Conservation (phyloP, 2,888 invertebrate species). For the Melanotus villosus region DNA sequence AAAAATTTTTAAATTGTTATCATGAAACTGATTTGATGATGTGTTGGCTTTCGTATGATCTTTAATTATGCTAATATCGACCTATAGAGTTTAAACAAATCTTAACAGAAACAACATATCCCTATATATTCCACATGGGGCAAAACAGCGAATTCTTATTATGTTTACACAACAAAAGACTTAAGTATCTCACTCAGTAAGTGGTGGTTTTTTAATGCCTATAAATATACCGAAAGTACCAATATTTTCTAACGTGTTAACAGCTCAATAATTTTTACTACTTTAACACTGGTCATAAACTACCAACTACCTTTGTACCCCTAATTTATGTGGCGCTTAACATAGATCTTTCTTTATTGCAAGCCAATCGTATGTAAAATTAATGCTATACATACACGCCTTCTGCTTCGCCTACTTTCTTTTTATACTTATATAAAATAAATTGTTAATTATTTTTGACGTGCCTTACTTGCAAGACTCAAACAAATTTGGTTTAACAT, state of each 20-base stretch:
- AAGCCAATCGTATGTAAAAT: conserved; percentile 19
- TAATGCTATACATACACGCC: conserved; percentile 9
- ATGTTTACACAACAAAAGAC: neutral
- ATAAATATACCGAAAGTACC: conserved; percentile 15
- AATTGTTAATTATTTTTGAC: no score
- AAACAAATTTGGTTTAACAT: no score
- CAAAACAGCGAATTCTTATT: no score
- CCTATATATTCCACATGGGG: no score
- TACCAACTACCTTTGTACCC: conserved; percentile 37
- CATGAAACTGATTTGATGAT: neutral
- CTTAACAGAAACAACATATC: neutral
- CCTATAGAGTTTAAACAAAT: no score
- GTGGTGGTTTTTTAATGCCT: conserved; percentile 18
- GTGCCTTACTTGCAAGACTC: no score
- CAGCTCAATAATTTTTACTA: conserved; percentile 55
- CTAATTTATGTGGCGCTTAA: conserved; percentile 55
- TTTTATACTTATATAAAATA: no score
- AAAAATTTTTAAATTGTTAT: no score
- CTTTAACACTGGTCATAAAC: conserved; percentile 55
- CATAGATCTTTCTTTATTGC: conserved; percentile 49
- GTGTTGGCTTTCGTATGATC: neutral
- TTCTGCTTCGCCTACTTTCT: no score
- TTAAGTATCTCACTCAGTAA: conserved; percentile 8
- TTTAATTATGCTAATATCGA: no score
- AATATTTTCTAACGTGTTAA: conserved; percentile 53